phyloP scores from a whole-genome alignment of 2,113 vertebrate species.

The Columba livia region DNA sequence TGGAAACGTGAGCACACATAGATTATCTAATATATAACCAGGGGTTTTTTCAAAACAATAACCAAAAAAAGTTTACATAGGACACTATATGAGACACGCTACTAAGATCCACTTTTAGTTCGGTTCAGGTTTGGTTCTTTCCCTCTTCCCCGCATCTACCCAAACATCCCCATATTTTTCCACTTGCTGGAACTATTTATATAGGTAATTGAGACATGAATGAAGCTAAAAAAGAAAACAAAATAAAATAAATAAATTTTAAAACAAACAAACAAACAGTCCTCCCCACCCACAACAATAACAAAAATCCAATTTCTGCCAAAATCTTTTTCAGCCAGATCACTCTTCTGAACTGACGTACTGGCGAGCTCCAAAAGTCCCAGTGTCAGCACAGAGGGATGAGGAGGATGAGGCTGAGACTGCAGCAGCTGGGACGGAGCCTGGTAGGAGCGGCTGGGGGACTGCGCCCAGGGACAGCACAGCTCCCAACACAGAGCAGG shows the following conservation, averaged over 20 bases:
- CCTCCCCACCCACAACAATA: rapidly evolving
- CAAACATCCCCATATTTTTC: neutral
- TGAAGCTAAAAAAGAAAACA: neutral
- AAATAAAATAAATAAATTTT: neutral
- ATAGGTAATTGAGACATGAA: neutral
- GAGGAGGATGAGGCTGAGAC: rapidly evolving
- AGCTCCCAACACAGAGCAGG: neutral
- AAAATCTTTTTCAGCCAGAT: neutral
- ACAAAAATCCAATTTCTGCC: neutral
- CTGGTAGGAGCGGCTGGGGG: neutral
- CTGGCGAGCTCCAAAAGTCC: neutral
- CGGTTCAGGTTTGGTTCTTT: neutral
- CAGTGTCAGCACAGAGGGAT: neutral
- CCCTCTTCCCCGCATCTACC: neutral
- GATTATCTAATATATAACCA: neutral
- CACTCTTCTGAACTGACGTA: neutral
- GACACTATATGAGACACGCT: rapidly evolving
- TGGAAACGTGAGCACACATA: neutral
- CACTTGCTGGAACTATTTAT: neutral
- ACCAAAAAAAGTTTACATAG: neutral
- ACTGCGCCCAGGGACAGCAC: neutral
- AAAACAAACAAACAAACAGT: neutral
- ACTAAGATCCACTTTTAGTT: neutral
- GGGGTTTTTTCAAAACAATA: neutral
- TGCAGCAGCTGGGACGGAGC: rapidly evolving